A percentile compares a stretch with the other conserved stretches of the same genome.
Evolutionary conservation across 1,140 invertebrate species (phyloP).

Genomic region (Amyelois transitella): DNA sequence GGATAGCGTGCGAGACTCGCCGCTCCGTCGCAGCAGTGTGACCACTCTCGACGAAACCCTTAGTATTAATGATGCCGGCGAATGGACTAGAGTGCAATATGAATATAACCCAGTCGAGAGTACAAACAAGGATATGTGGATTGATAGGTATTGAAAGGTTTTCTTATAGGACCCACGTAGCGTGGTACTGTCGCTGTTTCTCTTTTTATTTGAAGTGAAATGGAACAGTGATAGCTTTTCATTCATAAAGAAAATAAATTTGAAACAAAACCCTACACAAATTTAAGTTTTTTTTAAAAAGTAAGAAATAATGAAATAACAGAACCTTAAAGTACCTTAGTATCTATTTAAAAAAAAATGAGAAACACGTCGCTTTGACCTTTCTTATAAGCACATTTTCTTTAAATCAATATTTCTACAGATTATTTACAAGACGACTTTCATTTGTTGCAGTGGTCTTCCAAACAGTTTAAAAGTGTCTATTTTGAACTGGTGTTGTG

Average conservation of each 20-base stretch:
- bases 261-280: too few species aligned
- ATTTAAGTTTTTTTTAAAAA: too few species aligned
- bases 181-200: too few species aligned
- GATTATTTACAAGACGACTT: neutral
- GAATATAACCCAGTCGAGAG: constrained; percentile 41
- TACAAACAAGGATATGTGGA: constrained; percentile 64
- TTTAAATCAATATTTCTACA: neutral
- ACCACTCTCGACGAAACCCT: constrained; percentile 65
- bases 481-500: constrained; percentile 60
- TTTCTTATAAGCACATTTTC: too few species aligned
- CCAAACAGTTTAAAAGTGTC: constrained; percentile 58
- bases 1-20: constrained; percentile 38
- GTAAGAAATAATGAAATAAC: too few species aligned
- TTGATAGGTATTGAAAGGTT: constrained; percentile 57
- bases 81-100: constrained; percentile 60
- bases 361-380: too few species aligned
- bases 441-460: constrained; percentile 39
- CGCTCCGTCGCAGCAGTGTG: constrained; percentile 48
- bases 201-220: too few species aligned
- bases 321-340: too few species aligned
- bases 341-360: too few species aligned
- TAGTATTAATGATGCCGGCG: constrained; percentile 63
- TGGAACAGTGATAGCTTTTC: too few species aligned
- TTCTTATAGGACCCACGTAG: neutral
- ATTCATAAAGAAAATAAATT: too few species aligned